Evolutionary conservation across 2,113 vertebrate genomes (phyloP).

Genomic region (Platysternon megacephalum): DNA sequence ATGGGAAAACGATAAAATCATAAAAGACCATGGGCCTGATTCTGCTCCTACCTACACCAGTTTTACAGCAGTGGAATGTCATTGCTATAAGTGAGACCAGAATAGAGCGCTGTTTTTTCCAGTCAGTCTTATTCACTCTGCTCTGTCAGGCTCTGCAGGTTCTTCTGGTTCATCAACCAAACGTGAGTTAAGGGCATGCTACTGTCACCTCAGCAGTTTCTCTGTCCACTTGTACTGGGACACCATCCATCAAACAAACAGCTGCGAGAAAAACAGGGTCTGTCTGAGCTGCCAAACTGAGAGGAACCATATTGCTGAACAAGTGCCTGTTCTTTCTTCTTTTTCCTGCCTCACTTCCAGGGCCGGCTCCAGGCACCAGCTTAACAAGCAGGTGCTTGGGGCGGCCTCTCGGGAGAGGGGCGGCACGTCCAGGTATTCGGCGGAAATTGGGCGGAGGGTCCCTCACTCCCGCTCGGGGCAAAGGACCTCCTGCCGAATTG

Average conservation of each 20-base stretch:
- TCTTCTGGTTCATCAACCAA: constrained; percentile 59
- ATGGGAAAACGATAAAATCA: background rate
- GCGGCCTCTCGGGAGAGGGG: too few species aligned
- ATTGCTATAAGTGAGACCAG: background rate
- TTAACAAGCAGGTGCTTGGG: too few species aligned
- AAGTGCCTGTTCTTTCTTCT: accelerated
- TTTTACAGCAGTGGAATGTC: background rate
- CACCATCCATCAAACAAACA: constrained; percentile 47
- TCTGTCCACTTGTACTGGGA: constrained; percentile 4
- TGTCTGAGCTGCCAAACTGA: constrained; percentile 25
- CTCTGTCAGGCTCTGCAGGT: background rate
- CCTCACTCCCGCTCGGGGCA: too few species aligned
- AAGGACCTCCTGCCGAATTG: too few species aligned
- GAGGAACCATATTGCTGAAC: constrained; percentile 31
- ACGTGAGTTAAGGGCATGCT: constrained; percentile 14
- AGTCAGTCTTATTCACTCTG: background rate
- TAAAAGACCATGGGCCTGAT: background rate
- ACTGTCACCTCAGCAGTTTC: constrained; percentile 38
- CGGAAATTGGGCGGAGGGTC: too few species aligned
- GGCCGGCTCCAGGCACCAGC: too few species aligned
- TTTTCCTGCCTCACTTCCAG: background rate
- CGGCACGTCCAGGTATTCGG: too few species aligned
- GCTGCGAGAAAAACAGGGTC: background rate
- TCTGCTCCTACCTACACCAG: background rate
- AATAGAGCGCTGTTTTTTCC: background rate